Evolutionary conservation across 2,113 vertebrate genomes (phyloP).

Genomic region (Lonchura striata): DNA sequence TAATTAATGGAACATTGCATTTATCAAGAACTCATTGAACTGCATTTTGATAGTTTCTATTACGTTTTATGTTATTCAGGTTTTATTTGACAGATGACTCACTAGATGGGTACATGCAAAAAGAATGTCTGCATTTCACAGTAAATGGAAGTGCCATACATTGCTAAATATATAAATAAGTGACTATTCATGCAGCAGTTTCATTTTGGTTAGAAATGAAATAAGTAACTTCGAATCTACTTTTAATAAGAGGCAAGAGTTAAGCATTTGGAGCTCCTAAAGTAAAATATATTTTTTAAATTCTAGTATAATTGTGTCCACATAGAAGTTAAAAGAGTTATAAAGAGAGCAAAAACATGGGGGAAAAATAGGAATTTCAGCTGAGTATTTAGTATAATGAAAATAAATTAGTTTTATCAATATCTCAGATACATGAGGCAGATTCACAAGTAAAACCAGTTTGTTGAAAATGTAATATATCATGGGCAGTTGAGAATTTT

Average conservation of each 20-base stretch:
- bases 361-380: not conserved
- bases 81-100: not conserved
- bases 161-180: not conserved
- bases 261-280: not conserved
- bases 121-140: not conserved
- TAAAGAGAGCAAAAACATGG: not conserved
- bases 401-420: not conserved
- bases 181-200: not conserved
- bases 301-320: not conserved
- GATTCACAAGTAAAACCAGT: not conserved
- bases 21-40: not conserved
- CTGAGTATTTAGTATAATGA: not conserved
- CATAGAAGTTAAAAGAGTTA: not conserved
- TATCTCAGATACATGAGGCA: not conserved
- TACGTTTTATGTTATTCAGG: not conserved
- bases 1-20: not conserved
- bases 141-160: not conserved
- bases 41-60: not conserved
- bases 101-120: not conserved
- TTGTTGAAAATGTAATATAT: not conserved
- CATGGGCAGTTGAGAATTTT: not conserved
- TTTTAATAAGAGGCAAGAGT: not conserved
- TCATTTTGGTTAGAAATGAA: not conserved
- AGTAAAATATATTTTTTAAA: not conserved
- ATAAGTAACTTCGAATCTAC: not conserved